phyloP scores from a whole-genome alignment of 2,888 invertebrate genomes.

The Tigriopus californicus region DNA sequence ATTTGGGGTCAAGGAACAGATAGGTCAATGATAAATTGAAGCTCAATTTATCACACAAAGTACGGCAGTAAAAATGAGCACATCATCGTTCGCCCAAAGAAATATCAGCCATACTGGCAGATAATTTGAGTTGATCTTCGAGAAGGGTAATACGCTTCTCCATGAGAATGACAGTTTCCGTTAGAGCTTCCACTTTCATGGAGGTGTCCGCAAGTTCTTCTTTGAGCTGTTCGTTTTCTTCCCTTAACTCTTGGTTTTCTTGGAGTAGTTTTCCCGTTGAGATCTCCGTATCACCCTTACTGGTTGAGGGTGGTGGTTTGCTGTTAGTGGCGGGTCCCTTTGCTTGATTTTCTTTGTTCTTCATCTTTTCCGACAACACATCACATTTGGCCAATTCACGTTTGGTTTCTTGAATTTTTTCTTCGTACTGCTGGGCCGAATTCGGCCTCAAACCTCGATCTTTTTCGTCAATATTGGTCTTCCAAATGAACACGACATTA shows the following conservation, averaged over 20 bases:
- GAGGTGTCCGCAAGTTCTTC: slow-evolving; percentile 29
- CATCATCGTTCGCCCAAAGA: too few relatives aligned
- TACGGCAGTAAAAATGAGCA: too few relatives aligned
- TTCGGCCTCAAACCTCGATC: neutral
- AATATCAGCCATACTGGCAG: neutral
- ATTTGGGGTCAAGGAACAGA: too few relatives aligned
- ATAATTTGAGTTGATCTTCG: slow-evolving; percentile 28
- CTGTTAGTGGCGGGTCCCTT: neutral
- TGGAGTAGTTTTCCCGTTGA: neutral
- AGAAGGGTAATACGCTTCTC: slow-evolving; percentile 36
- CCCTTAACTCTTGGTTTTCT: neutral
- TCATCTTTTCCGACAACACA: neutral
- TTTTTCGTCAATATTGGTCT: slow-evolving; percentile 19
- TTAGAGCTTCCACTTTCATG: slow-evolving; percentile 37
- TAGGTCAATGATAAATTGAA: too few relatives aligned
- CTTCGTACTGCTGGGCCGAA: too few relatives aligned
- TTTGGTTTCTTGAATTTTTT: too few relatives aligned
- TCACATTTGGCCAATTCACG: too few relatives aligned
- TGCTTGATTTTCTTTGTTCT: neutral
- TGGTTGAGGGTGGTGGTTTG: neutral
- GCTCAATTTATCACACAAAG: too few relatives aligned
- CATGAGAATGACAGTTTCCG: slow-evolving; percentile 36
- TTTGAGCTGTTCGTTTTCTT: slow-evolving; percentile 15
- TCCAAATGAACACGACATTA: slow-evolving; percentile 41
- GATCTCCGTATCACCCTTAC: neutral